Conservation (phyloP, 1,140 invertebrate genomes). For the Drusus annulatus region DNA sequence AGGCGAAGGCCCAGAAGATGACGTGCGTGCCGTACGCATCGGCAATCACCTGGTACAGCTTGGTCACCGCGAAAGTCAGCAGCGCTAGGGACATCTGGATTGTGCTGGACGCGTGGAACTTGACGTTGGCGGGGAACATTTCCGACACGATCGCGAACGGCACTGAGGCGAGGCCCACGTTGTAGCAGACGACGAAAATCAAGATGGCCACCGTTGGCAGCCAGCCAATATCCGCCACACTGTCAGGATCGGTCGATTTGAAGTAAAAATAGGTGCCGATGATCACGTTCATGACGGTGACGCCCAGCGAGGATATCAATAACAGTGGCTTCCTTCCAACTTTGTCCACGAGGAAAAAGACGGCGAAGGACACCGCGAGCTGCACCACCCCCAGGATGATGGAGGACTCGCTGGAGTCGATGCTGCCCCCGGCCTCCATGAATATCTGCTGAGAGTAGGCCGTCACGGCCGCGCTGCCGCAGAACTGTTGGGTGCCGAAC, state of each 20-base stretch:
- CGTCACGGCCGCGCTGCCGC: constrained; percentile 80
- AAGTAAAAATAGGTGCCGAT: constrained; percentile 75
- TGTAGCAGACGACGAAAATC: constrained; percentile 79
- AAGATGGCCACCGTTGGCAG: constrained; percentile 78
- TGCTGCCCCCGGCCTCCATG: constrained; percentile 67
- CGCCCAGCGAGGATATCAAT: constrained; percentile 73
- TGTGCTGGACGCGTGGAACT: constrained; percentile 79
- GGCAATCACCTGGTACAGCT: constrained; percentile 78
- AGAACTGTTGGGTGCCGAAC: constrained; percentile 82
- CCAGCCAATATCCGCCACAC: constrained; percentile 68
- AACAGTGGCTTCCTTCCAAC: constrained; percentile 80
- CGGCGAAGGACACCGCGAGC: constrained; percentile 75
- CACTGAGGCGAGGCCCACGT: constrained; percentile 79
- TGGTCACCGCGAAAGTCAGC: constrained; percentile 81
- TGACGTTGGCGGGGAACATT: constrained; percentile 80
- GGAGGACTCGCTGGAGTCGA: constrained; percentile 71
- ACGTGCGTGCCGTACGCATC: constrained; percentile 76
- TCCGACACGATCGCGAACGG: constrained; percentile 82
- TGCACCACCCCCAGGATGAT: constrained; percentile 80
- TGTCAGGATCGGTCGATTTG: constrained; percentile 61
- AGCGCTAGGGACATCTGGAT: constrained; percentile 80
- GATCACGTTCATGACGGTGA: constrained; percentile 70
- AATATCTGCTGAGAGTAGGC: constrained; percentile 84
- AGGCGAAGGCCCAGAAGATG: constrained; percentile 82
- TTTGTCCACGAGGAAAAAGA: constrained; percentile 79